Conservation (phyloP, 2,797 vertebrate genomes). For the Centropyge bicolor region DNA sequence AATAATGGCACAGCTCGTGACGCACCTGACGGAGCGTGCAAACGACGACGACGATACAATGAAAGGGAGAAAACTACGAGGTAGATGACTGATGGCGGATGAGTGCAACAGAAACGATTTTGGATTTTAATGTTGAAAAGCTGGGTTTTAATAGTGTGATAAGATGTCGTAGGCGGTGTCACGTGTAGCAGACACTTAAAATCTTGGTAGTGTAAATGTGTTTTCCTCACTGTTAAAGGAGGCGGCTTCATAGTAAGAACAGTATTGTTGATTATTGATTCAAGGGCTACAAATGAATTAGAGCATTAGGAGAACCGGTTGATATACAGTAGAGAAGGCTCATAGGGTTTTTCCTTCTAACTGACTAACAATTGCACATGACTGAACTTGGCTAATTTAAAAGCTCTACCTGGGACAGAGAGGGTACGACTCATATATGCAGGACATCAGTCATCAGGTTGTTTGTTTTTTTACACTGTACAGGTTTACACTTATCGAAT, state of each 20-base stretch:
- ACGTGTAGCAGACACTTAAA: slow-evolving; percentile 1
- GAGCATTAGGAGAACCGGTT: slow-evolving; percentile 20
- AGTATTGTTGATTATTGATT: background rate
- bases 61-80: slow-evolving; percentile 42
- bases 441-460: slow-evolving; percentile 28
- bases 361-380: slow-evolving; percentile 10
- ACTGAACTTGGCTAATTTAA: slow-evolving; percentile 26
- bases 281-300: slow-evolving; percentile 8
- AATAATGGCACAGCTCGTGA: slow-evolving; percentile 50
- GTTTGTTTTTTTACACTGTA: slow-evolving; percentile 52
- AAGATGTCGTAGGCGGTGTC: background rate
- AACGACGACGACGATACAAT: slow-evolving; percentile 1
- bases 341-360: background rate
- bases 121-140: background rate
- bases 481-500: slow-evolving; percentile 50
- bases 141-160: background rate
- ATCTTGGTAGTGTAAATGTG: slow-evolving; percentile 1
- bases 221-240: slow-evolving; percentile 24
- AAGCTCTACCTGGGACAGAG: slow-evolving; percentile 46
- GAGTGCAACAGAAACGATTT: slow-evolving; percentile 15
- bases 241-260: background rate
- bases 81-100: slow-evolving; percentile 51
- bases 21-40: background rate
- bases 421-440: slow-evolving; percentile 41
- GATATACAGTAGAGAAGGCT: background rate